These are phyloP conservation scores for Hymenochirus boettgeri DNA, from an alignment of 2,113 vertebrate species.

Conservation along the genomic window DNA sequence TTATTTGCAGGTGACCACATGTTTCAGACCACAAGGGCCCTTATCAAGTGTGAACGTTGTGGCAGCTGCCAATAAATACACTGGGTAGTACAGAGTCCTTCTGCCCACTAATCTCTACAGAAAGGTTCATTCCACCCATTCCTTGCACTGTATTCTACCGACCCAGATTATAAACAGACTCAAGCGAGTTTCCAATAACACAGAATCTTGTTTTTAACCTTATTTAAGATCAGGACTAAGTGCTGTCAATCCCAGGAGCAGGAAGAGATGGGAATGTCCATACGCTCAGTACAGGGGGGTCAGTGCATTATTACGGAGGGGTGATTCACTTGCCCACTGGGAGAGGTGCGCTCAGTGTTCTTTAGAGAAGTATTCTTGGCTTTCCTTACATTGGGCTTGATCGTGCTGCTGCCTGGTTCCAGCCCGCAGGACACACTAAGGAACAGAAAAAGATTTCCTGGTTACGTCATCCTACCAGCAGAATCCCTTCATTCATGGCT, in stretches of 20 bases:
- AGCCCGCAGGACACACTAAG: slow-evolving; percentile 83
- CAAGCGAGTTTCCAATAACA: too few species aligned
- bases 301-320: background rate
- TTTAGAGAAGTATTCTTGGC: slow-evolving; percentile 82
- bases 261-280: slow-evolving; percentile 1
- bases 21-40: too few species aligned
- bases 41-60: too few species aligned
- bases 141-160: too few species aligned
- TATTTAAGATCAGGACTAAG: slow-evolving; percentile 12
- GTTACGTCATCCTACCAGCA: background rate
- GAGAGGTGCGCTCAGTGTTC: slow-evolving; percentile 53
- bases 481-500: background rate
- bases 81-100: too few species aligned
- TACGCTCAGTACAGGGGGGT: background rate
- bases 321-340: background rate
- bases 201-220: background rate
- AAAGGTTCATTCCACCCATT: too few species aligned
- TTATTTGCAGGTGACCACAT: too few species aligned
- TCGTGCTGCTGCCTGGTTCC: slow-evolving; percentile 84
- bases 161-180: too few species aligned
- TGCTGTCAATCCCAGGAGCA: background rate
- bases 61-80: too few species aligned
- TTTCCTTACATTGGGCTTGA: slow-evolving; percentile 77
- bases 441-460: slow-evolving; percentile 1
- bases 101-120: too few species aligned